Evolutionary conservation across 1,140 invertebrate species (phyloP).

Genomic region (Anthonomus grandis): DNA sequence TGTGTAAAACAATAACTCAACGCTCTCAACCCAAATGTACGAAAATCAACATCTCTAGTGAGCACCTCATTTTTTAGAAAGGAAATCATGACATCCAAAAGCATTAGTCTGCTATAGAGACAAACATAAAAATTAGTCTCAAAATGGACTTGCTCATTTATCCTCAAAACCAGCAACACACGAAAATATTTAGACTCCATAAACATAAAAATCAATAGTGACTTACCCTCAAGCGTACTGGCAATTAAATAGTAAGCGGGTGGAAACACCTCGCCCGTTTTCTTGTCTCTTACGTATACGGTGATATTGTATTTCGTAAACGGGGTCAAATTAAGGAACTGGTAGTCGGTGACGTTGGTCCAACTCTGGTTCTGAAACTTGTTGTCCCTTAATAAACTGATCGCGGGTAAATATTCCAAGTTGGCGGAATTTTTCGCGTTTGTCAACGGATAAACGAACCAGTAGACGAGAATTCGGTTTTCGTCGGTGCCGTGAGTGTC

Average conservation of each 20-base stretch:
- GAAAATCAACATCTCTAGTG: too few relatives aligned
- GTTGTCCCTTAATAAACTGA: slow-evolving; percentile 43
- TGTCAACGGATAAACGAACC: slow-evolving; percentile 54
- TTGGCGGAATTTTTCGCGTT: slow-evolving; percentile 41
- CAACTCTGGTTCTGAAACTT: slow-evolving; percentile 59
- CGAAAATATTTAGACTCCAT: too few relatives aligned
- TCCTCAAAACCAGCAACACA: too few relatives aligned
- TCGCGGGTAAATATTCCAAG: slow-evolving; percentile 63
- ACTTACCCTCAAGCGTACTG: slow-evolving; percentile 57
- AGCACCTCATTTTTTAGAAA: too few relatives aligned
- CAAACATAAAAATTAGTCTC: too few relatives aligned
- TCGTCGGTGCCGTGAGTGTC: slow-evolving; percentile 52
- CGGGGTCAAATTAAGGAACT: slow-evolving; percentile 63
- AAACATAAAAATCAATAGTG: too few relatives aligned
- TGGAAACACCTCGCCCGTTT: slow-evolving; percentile 52
- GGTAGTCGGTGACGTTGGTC: slow-evolving; percentile 54
- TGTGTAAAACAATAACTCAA: too few relatives aligned
- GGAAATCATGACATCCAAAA: too few relatives aligned
- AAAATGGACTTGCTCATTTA: too few relatives aligned
- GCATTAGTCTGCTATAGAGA: too few relatives aligned
- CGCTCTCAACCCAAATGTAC: too few relatives aligned
- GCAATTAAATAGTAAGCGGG: slow-evolving; percentile 60
- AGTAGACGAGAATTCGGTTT: slow-evolving; percentile 55
- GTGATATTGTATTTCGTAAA: slow-evolving; percentile 75
- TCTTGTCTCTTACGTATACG: slow-evolving; percentile 64